A percentile compares a stretch with the other conserved stretches of the same genome.
phyloP scores from a whole-genome alignment of 2,888 invertebrate species.

The Catotricha subobsoleta region DNA sequence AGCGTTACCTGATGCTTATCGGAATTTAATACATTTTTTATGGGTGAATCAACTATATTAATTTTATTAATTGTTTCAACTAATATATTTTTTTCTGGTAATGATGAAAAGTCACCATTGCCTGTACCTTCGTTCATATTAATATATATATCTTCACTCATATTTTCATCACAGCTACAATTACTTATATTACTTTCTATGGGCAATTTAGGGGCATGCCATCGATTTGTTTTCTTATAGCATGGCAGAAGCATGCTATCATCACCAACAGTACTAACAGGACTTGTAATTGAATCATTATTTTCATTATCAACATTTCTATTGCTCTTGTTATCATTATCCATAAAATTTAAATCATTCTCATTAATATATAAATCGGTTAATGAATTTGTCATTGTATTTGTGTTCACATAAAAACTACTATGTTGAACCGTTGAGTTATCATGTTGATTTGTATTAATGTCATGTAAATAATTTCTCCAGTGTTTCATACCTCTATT shows the following conservation, averaged over 20 bases:
- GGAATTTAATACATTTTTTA: background rate
- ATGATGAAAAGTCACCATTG: background rate
- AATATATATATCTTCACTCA: conserved; percentile 11
- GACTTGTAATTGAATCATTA: too few species aligned
- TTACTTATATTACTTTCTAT: conserved; percentile 4
- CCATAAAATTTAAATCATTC: conserved; percentile 9
- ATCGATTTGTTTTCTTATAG: conserved; percentile 10
- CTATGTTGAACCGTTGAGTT: conserved; percentile 13
- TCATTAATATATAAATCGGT: conserved; percentile 13
- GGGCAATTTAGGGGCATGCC: conserved; percentile 7
- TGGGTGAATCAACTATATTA: conserved; percentile 7
- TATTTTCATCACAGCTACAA: conserved; percentile 7
- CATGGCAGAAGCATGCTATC: too few species aligned
- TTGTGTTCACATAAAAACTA: conserved; percentile 11
- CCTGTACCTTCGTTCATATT: conserved; percentile 9
- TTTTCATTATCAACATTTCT: background rate
- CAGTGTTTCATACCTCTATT: conserved; percentile 13
- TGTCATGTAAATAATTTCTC: conserved; percentile 13
- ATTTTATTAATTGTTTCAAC: conserved; percentile 14
- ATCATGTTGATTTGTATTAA: conserved; percentile 13
- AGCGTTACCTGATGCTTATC: too few species aligned
- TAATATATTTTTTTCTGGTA: conserved; percentile 12
- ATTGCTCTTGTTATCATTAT: background rate
- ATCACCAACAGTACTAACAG: too few species aligned
- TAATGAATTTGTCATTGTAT: conserved; percentile 13